Conservation (phyloP, 2,888 invertebrate genomes). For the Hemistola chrysoprasaria region DNA sequence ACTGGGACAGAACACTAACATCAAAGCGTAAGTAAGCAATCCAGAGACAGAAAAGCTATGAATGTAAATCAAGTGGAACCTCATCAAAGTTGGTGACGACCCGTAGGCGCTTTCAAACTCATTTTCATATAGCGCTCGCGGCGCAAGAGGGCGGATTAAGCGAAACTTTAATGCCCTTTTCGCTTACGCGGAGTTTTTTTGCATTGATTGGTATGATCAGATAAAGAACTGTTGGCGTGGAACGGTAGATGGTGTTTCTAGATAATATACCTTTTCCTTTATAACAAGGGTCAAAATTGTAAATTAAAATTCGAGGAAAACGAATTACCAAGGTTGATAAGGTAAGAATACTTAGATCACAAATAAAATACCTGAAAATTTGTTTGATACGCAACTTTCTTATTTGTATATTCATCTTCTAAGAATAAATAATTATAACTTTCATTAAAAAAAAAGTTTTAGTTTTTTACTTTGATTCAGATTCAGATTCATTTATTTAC, state of each 20-base stretch:
- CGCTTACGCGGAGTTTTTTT: slow-evolving; percentile 27
- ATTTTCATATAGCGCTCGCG: slow-evolving; percentile 62
- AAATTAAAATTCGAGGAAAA: slow-evolving; percentile 2
- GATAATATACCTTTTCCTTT: neutral
- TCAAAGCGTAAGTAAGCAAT: slow-evolving; percentile 55
- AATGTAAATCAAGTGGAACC: slow-evolving; percentile 69
- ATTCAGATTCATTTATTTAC: no score
- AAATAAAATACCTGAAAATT: no score
- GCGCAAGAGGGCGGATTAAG: slow-evolving; percentile 36
- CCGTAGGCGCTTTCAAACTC: slow-evolving; percentile 61
- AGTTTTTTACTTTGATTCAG: no score
- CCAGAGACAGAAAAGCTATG: slow-evolving; percentile 65
- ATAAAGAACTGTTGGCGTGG: slow-evolving; percentile 7
- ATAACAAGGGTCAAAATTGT: no score
- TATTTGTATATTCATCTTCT: no score
- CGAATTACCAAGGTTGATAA: neutral
- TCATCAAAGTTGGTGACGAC: slow-evolving; percentile 67
- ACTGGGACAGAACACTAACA: slow-evolving; percentile 42
- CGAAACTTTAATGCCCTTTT: slow-evolving; percentile 42
- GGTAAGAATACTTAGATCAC: no score
- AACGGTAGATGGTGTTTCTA: slow-evolving; percentile 8
- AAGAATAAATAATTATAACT: no score
- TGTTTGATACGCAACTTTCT: no score
- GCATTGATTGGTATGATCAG: slow-evolving; percentile 20
- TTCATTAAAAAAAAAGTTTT: no score